A percentile compares a stretch with the other conserved stretches of the same genome.
Conservation (phyloP, 2,888 invertebrate species). For the Branchellion lobata region DNA sequence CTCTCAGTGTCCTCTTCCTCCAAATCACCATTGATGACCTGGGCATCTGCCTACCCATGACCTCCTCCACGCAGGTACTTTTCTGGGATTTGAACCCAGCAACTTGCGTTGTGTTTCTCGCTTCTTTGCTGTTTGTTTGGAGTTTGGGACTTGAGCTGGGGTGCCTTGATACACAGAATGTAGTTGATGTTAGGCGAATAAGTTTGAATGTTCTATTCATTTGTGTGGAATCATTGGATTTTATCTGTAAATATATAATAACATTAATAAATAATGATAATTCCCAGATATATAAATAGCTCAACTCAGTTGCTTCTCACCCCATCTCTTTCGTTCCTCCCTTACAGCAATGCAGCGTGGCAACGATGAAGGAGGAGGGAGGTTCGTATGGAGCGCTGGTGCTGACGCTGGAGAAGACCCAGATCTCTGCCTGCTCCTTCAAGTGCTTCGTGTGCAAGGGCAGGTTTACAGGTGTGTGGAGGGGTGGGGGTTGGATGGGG, state of each 20-base stretch:
- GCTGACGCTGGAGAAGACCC: constrained; percentile 91
- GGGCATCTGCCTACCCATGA: constrained; percentile 89
- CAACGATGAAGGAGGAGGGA: constrained; percentile 57
- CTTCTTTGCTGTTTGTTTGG: constrained; percentile 3
- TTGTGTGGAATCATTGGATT: no score
- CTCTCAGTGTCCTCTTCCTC: constrained; percentile 81
- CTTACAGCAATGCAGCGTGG: no score
- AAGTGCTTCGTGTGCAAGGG: constrained; percentile 93
- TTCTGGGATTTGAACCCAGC: no score
- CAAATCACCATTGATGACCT: constrained; percentile 93
- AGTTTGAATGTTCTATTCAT: no score
- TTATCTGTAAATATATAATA: no score
- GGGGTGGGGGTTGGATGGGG: no score
- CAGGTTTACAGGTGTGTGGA: constrained; percentile 64
- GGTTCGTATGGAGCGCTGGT: constrained; percentile 75
- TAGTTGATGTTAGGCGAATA: neutral
- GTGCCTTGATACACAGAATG: neutral
- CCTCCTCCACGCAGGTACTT: constrained; percentile 43
- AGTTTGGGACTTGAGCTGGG: neutral
- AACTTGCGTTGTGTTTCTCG: no score
- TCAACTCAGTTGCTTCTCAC: no score
- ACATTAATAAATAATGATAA: no score
- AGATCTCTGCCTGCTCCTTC: constrained; percentile 88
- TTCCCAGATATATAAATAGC: no score
- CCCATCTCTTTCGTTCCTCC: no score